A percentile compares a stretch with the other conserved stretches of the same genome.
phyloP scores from a whole-genome alignment of 2,888 invertebrate genomes.

The Clusia tigrina region DNA sequence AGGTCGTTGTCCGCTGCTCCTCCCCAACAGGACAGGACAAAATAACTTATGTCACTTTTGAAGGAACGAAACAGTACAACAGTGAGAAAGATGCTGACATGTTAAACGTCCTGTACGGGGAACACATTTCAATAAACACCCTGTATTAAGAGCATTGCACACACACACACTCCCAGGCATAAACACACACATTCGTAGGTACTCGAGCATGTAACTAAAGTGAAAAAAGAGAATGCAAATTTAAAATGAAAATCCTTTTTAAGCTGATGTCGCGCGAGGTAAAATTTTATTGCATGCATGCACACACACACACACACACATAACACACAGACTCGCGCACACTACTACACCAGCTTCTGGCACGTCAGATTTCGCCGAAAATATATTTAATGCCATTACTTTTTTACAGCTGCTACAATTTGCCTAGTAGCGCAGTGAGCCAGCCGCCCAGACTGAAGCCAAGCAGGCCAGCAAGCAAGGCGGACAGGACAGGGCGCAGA shows the following conservation, averaged over 20 bases:
- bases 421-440: not conserved
- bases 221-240: not conserved
- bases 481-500: not conserved
- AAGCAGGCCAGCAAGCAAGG: not conserved
- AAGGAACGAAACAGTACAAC: too few species aligned
- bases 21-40: too few species aligned
- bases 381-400: slow-evolving; percentile 15
- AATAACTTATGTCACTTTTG: too few species aligned
- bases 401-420: slow-evolving; percentile 3
- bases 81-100: too few species aligned
- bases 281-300: slow-evolving; percentile 7
- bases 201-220: too few species aligned
- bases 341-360: slow-evolving; percentile 1
- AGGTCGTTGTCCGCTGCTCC: too few species aligned
- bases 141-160: too few species aligned
- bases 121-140: too few species aligned
- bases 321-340: not conserved
- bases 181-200: too few species aligned
- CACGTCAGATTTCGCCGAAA: not conserved
- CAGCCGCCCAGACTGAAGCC: not conserved
- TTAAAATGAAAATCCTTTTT: slow-evolving; percentile 1
- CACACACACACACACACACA: not conserved
- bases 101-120: too few species aligned
- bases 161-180: too few species aligned
- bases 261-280: slow-evolving; percentile 18